A percentile compares a stretch with the other conserved stretches of the same genome.
These are phyloP conservation scores for Halcyon leucocephala DNA, from an alignment of 2,797 vertebrate genomes.

Conservation along the genomic window DNA sequence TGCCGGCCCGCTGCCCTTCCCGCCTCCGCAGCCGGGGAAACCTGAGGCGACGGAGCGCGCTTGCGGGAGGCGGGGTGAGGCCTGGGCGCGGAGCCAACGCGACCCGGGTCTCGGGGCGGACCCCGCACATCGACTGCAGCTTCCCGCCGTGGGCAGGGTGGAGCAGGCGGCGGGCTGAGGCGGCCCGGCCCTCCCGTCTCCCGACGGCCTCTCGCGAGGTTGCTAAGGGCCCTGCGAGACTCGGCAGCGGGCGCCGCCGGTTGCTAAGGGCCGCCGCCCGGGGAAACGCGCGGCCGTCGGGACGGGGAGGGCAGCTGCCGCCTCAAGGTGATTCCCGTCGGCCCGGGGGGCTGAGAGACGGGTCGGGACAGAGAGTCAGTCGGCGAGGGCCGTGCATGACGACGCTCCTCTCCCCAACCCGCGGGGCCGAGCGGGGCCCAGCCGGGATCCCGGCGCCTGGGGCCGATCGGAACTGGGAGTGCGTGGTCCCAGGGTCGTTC, in stretches of 20 bases:
- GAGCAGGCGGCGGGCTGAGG: neutral
- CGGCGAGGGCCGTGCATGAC: rapidly evolving
- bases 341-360: neutral
- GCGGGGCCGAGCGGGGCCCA: neutral
- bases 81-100: rapidly evolving
- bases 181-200: neutral
- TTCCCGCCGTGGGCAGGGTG: no score
- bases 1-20: neutral
- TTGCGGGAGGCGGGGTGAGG: no score
- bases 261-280: neutral
- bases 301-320: neutral
- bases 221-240: neutral
- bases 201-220: neutral
- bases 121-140: rapidly evolving
- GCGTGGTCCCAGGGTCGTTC: no score
- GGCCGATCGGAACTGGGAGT: neutral
- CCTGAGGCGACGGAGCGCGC: neutral
- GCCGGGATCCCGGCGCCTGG: neutral
- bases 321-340: neutral
- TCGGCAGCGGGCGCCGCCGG: neutral
- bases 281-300: neutral
- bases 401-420: no score
- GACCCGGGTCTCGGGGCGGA: rapidly evolving
- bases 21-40: neutral
- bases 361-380: neutral